Base-by-base conservation (phyloP, 2,888 invertebrate species). In the Sisyra terminalis region DNA sequence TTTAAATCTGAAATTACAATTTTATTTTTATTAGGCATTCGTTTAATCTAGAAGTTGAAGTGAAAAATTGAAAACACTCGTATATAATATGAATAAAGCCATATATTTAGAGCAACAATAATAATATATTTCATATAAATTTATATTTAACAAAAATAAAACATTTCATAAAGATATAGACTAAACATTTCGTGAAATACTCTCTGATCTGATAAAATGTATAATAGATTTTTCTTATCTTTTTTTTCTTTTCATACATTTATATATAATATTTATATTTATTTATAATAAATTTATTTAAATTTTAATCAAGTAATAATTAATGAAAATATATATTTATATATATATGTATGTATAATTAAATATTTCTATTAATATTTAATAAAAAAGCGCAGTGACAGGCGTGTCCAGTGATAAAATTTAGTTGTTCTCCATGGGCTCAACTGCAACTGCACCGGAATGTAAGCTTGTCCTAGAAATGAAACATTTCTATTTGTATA, bases 371-470 rank as follows among this genome's bases (percentile, higher is more conserved):
- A 39, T 45, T 48, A 43, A 39, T 37, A 39, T 37, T 36, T 34
- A 31, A 44, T 46, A 38, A 52, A 52, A 54, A 52, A 52, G 53
- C 52, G 48, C 52, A 52, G 42, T 44, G 49, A 49, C 53, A 51
- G 45, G 50, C 53, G 48, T 46, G 43, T 36, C 31, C 15, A 17
- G 29, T 39, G 18, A 18, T 39, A 15, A 35, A 30, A 17, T 11
- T 41, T 34, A 43, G 24, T 43, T 43, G 38, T 43, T 43, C 34
- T 43, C 43, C 43, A 43, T 43, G 13, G 43, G 37, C 31, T 43
- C 43, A 16, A 40, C 40, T 30, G 43, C 31, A 14, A 35, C 42
- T 35, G 34, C 35, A 18, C 30, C 37, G 43, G 43, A 43, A 43
- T 43, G 43, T 43, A 43, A 38, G 31, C 37, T 43, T 35, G 43